These are phyloP conservation scores for Acanthopleura granulata DNA, from an alignment of 2,888 invertebrate species.

Conservation along the genomic window DNA sequence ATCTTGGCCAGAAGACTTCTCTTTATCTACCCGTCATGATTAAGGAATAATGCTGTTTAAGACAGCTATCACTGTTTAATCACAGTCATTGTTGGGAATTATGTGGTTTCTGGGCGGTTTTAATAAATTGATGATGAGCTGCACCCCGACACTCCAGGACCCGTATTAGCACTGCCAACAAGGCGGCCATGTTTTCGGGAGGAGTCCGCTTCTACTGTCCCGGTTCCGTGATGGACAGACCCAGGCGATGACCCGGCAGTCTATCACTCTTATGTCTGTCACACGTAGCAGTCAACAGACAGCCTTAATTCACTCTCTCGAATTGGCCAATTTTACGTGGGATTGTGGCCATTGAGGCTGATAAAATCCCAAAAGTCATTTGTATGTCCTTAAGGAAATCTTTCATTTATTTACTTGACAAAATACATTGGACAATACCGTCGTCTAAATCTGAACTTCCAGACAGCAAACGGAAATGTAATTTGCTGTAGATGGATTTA, in stretches of 20 bases:
- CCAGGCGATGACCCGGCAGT: constrained; percentile 1
- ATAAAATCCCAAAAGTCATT: neutral
- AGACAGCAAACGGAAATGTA: no score
- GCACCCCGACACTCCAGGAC: no score
- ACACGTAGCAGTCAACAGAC: neutral
- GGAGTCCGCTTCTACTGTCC: neutral
- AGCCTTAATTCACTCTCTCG: neutral
- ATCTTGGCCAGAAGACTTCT: neutral
- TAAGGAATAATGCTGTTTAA: neutral
- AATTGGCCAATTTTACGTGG: neutral
- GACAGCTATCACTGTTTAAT: neutral
- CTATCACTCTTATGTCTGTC: neutral
- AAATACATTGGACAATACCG: neutral
- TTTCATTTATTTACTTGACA: neutral
- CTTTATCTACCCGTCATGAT: neutral
- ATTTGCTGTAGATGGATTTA: no score
- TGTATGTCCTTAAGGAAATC: neutral
- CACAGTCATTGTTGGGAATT: neutral
- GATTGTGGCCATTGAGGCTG: neutral
- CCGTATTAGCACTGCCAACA: no score
- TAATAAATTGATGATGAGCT: neutral
- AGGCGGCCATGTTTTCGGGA: no score
- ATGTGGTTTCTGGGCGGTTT: neutral
- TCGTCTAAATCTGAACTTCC: no score
- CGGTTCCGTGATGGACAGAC: neutral